Evolutionary conservation across 2,888 invertebrate species (phyloP), one percentile per base, ranked within the genome.

Genomic region (Andrena bucephala): DNA sequence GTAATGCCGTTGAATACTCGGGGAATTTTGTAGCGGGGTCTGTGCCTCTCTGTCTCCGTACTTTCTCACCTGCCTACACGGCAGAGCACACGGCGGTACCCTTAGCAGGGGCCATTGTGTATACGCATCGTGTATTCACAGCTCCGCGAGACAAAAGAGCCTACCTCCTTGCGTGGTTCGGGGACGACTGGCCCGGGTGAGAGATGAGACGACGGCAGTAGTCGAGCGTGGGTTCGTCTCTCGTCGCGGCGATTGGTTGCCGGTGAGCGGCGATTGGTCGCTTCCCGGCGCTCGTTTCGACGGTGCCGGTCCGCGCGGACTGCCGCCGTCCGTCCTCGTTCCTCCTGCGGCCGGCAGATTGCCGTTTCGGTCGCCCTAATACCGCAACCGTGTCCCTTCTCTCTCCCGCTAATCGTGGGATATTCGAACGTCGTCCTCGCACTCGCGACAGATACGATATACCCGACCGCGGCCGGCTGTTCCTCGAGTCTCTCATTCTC

Each of bases 91-190:
- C 88, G 87, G 70, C 84, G 83, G 85, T 83, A 72, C 83, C 87
- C 85, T 86, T 80, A 82, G 77, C 83, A 79, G 83, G 80, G 83
- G 73, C 86, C 87, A 90, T 90, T 91, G 88, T 91, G 87, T 89
- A 85, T 86, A 88, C 88, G 91, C 89, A 90, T 85, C 85, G 88
- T 89, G 90, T 91, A 90, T 92, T 91, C 89, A 89, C 92, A 89
- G 90, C 89, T 91, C 75, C 81, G 83, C 88, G 89, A 90, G 90
- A 93, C 93, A 92, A 93, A 93, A 93, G 92, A 89, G 86, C 89
- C 89, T 85, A 80, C 77, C 88, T 90, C 88, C 90, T 90, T 91
- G 89, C 89, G 90, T 89, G 92, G 89, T 86, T 91, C 87, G 85
- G 84, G 69, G 80, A 85, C 89, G 89, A 89, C 86, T 85, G 85